Evolutionary conservation across 2,888 invertebrate genomes (phyloP), one percentile per base, ranked within the genome.

Genomic region (Bellardia pandia): DNA sequence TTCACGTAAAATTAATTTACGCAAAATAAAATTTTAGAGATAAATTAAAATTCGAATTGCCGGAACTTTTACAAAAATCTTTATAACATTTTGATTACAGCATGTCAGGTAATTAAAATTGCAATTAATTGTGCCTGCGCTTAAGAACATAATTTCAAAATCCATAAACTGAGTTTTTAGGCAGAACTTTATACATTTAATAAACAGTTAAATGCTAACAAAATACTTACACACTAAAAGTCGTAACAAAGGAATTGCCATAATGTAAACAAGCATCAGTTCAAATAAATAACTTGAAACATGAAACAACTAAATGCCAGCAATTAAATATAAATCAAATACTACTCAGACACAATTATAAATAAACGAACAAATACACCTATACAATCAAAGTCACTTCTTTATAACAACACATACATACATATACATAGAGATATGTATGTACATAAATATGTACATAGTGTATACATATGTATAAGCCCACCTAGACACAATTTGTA

Each of bases 301-400:
- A 64, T 45, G 56, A 33, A 71, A 37, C 13, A 62, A 64, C 66
- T 84, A 77, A 86, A 76, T 64, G 72, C 60, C 45, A 69, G 68
- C 84, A 81, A 86, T 84, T 84, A 86, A 86, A 86, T 84, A 77
- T 77, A 86, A 86, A 86, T 86, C 77, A 84, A 86, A 86, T 84
- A 74, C 72, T 74, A 81, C 86, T 86, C 77, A 86, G 60, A 53
- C 74, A 66, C 72, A 86, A 86, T 77, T 84, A 77, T 60, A 77
- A 81, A 77, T 40, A 68, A 66, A 72, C 60, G 33, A 51, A 68
- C 58, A 11, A 62, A 14, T 58, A 71, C 42, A n/a, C 62, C 33
- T 56, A 51, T 13, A 60, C 23, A 68, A 51, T 23, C 56, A 74
- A n/a, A 75, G 16, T 30, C 37, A 42, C 45, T 53, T 71, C 33